Base-by-base conservation (phyloP, 1,140 invertebrate genomes). In the Drosophila setifemur region DNA sequence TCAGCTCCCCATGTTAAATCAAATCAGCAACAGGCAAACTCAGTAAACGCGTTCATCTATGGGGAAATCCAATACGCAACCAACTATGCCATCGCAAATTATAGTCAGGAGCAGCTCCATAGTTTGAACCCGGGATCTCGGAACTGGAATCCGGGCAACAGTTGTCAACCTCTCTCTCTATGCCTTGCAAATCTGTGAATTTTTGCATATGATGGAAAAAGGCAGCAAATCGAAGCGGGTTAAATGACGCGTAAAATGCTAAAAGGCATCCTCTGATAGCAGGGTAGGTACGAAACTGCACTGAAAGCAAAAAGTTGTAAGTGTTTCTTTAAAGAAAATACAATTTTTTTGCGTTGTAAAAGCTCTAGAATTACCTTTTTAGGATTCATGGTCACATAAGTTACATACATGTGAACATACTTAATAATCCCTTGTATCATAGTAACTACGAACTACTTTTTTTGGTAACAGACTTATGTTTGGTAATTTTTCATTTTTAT, bases 191-290 rank as follows among this genome's bases (percentile, higher is more conserved):
- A 64, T 49, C 33, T 6, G 57, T 49, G 58, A 29, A 45, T 49
- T 64, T 63, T 49, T 63, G 33, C 58, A 64, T 66, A 49, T 64
- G 58, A 66, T 11, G 53, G 33, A 29, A 49, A 37, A 39, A 11
- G 33, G 43, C 43, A 49, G 43, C 64, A 74, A 79, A 79, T 79
- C 64, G 76, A 79, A 74, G 58, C 43, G 57, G 52, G 57, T 79
- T 81, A 74, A 79, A 79, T 79, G 76, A 64, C 64, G 75, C 70
- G 76, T 74, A 70, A 79, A 81, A 64, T 81, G 52, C 57, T 64
- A 39, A 64, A 49, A 64, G 43, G 57, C 61, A 49, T 40, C 57
- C 57, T 31, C 42, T 64, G 43, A 49, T 11, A 39, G 33, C 19
- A 7, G 11, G 18, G 16, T 14, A 12, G 11, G 9, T 23, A 3